Evolutionary conservation across 2,113 vertebrate species (phyloP).

Genomic region (Gorsachius goisagi): DNA sequence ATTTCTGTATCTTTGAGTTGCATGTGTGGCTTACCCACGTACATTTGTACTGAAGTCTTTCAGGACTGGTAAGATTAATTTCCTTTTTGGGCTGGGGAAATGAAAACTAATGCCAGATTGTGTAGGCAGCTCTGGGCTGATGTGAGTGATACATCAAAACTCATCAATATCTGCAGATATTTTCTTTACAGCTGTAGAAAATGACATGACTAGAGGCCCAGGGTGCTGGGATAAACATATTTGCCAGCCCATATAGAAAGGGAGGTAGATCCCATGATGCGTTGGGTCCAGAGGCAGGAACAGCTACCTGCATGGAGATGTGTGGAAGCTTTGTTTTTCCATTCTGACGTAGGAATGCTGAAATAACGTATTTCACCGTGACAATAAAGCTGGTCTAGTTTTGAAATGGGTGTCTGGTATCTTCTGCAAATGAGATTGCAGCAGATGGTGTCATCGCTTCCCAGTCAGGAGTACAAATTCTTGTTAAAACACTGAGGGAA

Average conservation of each 20-base stretch:
- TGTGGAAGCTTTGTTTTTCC: background rate
- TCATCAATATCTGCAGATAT: background rate
- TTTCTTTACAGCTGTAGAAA: background rate
- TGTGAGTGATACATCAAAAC: background rate
- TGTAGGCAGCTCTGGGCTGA: background rate
- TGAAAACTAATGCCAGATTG: background rate
- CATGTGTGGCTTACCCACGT: background rate
- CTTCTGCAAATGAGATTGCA: background rate
- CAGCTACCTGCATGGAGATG: background rate
- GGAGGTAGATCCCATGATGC: background rate
- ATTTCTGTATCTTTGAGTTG: background rate
- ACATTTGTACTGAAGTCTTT: background rate
- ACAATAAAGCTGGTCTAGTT: background rate
- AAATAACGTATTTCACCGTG: background rate
- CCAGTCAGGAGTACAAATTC: background rate
- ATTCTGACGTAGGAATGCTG: background rate
- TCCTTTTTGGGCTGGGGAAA: background rate
- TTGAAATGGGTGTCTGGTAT: background rate
- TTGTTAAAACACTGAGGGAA: background rate
- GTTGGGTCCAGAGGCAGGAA: background rate
- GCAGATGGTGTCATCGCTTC: background rate
- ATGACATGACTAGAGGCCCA: fast-evolving
- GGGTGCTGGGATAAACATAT: background rate
- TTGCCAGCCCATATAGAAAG: background rate
- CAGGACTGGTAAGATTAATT: background rate